phyloP scores from a whole-genome alignment of 2,888 invertebrate genomes.

The Rutpela maculata region DNA sequence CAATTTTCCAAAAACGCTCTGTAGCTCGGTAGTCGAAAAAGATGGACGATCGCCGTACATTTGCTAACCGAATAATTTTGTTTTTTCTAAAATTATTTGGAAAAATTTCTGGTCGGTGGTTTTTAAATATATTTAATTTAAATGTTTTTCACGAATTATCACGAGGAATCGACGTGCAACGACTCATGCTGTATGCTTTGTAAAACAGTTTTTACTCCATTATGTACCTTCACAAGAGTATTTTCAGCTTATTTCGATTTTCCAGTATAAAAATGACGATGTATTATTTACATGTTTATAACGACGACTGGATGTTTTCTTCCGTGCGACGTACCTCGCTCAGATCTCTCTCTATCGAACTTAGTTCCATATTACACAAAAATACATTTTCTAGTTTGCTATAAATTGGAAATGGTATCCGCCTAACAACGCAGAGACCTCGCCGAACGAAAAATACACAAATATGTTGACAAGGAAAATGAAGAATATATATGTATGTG shows the following conservation, averaged over 20 bases:
- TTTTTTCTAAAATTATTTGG: too few species aligned
- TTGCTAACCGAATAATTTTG: too few species aligned
- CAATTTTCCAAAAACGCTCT: too few species aligned
- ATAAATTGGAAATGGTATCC: conserved; percentile 34
- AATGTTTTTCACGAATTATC: too few species aligned
- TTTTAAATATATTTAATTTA: too few species aligned
- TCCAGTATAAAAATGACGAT: not conserved
- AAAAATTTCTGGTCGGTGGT: too few species aligned
- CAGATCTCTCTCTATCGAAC: conserved; percentile 2
- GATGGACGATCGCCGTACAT: too few species aligned
- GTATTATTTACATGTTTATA: conserved; percentile 16
- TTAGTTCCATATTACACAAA: conserved; percentile 21
- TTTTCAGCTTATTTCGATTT: not conserved
- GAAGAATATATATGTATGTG: conserved; percentile 29
- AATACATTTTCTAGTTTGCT: conserved; percentile 25
- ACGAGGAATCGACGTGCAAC: too few species aligned
- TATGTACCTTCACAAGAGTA: not conserved
- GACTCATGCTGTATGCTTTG: too few species aligned
- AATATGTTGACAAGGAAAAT: conserved; percentile 33
- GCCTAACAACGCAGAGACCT: conserved; percentile 17
- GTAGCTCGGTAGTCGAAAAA: too few species aligned
- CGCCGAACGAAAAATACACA: conserved; percentile 20
- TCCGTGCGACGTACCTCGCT: conserved; percentile 3
- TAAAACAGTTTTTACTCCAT: not conserved
- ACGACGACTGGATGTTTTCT: not conserved